phyloP scores from a whole-genome alignment of 2,797 vertebrate genomes.

The Trachops cirrhosus region DNA sequence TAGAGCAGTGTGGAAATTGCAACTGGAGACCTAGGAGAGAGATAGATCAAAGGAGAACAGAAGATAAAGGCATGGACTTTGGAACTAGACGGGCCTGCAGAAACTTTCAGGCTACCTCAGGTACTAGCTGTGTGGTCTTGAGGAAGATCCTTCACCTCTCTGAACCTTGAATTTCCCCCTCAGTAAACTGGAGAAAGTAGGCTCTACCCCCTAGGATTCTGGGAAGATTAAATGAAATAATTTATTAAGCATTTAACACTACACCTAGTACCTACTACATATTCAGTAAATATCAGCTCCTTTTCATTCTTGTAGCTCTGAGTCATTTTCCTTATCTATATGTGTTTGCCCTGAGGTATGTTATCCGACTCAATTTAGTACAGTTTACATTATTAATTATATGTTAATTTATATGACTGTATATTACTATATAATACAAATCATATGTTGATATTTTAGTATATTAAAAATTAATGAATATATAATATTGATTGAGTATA shows the following conservation, averaged over 20 bases:
- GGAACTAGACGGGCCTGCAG: background rate
- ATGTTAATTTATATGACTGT: constrained; percentile 13
- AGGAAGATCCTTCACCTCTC: background rate
- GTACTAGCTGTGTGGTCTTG: background rate
- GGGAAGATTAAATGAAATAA: background rate
- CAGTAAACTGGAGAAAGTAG: background rate
- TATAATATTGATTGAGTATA: background rate
- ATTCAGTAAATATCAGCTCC: background rate
- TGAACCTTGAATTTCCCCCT: background rate
- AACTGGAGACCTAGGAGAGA: background rate
- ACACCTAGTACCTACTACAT: background rate
- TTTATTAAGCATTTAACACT: background rate
- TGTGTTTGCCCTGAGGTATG: background rate
- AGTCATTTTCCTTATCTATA: background rate
- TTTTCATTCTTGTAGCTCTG: background rate
- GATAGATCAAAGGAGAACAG: too few relatives aligned
- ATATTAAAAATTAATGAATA: constrained; percentile 21
- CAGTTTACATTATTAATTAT: constrained; percentile 21
- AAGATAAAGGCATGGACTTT: background rate
- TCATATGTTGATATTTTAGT: background rate
- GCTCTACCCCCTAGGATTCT: background rate
- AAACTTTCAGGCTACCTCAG: background rate
- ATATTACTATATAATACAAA: background rate
- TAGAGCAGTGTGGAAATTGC: background rate
- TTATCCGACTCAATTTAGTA: background rate